phyloP scores from a whole-genome alignment of 2,113 vertebrate species.

The Eupsittula cactorum region DNA sequence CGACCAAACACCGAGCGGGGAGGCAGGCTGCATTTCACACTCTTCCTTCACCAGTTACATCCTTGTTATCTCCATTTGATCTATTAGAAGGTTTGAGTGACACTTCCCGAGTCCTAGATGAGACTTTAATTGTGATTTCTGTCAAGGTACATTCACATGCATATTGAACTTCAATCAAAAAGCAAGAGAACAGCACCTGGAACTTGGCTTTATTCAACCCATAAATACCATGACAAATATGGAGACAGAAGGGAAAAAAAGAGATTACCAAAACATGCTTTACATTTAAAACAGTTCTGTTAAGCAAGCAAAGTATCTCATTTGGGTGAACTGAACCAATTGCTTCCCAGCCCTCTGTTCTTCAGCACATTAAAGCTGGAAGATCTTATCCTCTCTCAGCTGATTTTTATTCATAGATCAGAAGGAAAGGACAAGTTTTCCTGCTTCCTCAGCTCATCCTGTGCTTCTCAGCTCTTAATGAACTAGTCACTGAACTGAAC shows the following conservation, averaged over 20 bases:
- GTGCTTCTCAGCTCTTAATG: conserved; percentile 33
- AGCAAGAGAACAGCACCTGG: conserved; percentile 45
- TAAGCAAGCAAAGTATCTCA: conserved; percentile 30
- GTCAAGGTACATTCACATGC: conserved; percentile 53
- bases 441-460: conserved; percentile 33
- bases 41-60: not conserved
- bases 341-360: conserved; percentile 15
- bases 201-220: conserved; percentile 33
- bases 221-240: conserved; percentile 27
- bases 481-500: conserved; percentile 42
- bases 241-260: not conserved
- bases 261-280: conserved; percentile 26
- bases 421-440: conserved; percentile 20
- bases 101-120: conserved; percentile 26
- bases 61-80: conserved; percentile 14
- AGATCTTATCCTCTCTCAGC: conserved; percentile 30
- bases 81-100: conserved; percentile 23
- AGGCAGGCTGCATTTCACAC: not conserved
- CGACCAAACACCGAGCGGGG: not conserved
- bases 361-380: conserved; percentile 10
- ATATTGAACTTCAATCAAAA: conserved; percentile 51
- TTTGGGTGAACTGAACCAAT: conserved; percentile 24
- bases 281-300: conserved; percentile 41
- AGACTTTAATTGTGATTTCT: conserved; percentile 49
- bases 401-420: conserved; percentile 50